These are phyloP conservation scores for Eueides isabella DNA, from an alignment of 1,140 invertebrate species.

Conservation along the genomic window DNA sequence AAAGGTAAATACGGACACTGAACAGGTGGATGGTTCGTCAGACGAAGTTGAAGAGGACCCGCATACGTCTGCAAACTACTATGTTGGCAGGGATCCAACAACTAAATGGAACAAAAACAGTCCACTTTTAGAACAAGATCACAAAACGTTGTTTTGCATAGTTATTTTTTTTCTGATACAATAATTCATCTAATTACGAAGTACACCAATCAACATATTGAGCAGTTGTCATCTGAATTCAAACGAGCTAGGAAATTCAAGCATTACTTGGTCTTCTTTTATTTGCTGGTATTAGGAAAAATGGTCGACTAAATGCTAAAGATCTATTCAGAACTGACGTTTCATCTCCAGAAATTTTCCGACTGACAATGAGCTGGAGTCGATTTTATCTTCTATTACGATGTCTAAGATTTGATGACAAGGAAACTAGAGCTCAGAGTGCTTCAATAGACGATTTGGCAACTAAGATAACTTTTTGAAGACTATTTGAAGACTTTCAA, in stretches of 20 bases:
- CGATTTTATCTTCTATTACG: slow-evolving; percentile 25
- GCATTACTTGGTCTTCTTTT: slow-evolving; percentile 14
- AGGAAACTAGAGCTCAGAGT: slow-evolving; percentile 25
- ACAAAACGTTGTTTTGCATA: too few relatives aligned
- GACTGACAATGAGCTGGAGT: slow-evolving; percentile 21
- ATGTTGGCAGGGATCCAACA: not conserved
- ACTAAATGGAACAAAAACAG: not conserved
- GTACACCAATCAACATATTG: not conserved
- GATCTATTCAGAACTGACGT: slow-evolving; percentile 23
- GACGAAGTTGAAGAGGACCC: too few relatives aligned
- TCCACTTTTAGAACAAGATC: not conserved
- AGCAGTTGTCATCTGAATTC: not conserved
- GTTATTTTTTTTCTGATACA: too few relatives aligned
- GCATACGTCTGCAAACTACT: not conserved
- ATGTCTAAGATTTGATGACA: slow-evolving; percentile 34
- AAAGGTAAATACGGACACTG: too few relatives aligned
- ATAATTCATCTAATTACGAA: not conserved
- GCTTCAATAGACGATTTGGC: slow-evolving; percentile 25
- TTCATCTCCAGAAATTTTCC: slow-evolving; percentile 17
- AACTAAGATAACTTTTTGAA: slow-evolving; percentile 34
- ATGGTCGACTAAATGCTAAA: slow-evolving; percentile 18
- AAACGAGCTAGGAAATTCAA: slow-evolving; percentile 15
- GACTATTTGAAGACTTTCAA: too few relatives aligned
- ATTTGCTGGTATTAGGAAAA: slow-evolving; percentile 13
- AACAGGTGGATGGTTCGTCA: too few relatives aligned